Evolutionary conservation across 2,113 vertebrate species (phyloP), one percentile per base, ranked within the genome.

Genomic region (Oryzias celebensis): DNA sequence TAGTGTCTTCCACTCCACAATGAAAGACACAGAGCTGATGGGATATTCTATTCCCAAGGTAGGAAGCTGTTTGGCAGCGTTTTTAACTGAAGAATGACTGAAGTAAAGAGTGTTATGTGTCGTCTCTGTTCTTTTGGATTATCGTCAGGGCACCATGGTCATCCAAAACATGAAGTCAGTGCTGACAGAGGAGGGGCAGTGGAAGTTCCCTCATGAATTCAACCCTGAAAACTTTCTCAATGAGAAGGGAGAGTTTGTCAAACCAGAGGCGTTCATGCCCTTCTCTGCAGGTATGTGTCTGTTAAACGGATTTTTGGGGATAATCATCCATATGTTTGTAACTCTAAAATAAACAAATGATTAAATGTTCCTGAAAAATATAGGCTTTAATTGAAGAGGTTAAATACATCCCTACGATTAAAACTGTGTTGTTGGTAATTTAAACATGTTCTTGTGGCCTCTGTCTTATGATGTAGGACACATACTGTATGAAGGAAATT

Each of bases 171-270:
- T 90, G 68, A 43, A 41, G 1, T 82, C 85, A 2, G 63, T 82
- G 14, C 65, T 88, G 61, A 65, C 0, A 16, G 88, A 91, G 43
- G 85, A 90, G 54, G 79, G 80, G 42, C 84, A 88, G 31, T 91
- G 91, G 89, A 91, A 90, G 61, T 85, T 36, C 41, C 84, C 88
- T 22, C 65, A 78, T 46, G 77, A 89, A 36, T 91, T 91, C 65
- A 90, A 87, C 49, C 91, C 83, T 14, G 81, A 88, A 26, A 89
- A 90, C 63, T 89, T 91, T 57, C 87, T 91, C 6, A 80, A 82
- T 53, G 70, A 88, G 36, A 15, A 85, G 17, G 84, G 84, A 69
- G 77, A 85, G 62, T 89, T 89, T 75, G 52, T 81, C 10, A 89
- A 89, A 62, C 75, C 80, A 15, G 89, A 91, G 3, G 89, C 88